Conservation (phyloP, 2,113 vertebrate genomes). For the Prionailurus viverrinus region DNA sequence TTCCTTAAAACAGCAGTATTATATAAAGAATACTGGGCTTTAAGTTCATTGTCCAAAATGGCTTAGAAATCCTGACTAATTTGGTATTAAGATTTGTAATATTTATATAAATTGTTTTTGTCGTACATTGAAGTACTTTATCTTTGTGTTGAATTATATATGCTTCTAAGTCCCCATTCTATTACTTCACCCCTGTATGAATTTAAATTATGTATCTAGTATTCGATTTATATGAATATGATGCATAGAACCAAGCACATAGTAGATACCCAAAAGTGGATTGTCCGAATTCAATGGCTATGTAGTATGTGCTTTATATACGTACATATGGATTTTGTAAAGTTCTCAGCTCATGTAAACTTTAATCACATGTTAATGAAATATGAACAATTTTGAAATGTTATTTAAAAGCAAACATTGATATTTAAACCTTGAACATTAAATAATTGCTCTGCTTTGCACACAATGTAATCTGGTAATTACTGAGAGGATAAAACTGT, state of each 20-base stretch:
- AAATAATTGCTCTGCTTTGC: neutral
- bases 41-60: neutral
- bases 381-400: neutral
- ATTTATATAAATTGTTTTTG: neutral
- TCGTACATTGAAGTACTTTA: neutral
- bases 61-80: neutral
- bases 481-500: neutral
- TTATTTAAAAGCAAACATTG: slow-evolving; percentile 14
- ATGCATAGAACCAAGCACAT: neutral
- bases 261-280: neutral
- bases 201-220: neutral
- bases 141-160: slow-evolving; percentile 7
- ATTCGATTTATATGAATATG: neutral
- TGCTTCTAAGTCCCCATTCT: neutral
- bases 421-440: neutral
- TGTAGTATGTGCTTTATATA: neutral
- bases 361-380: neutral
- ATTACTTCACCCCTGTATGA: neutral
- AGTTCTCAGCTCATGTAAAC: neutral
- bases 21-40: neutral
- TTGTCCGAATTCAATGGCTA: neutral
- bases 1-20: neutral
- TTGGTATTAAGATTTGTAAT: slow-evolving; percentile 1
- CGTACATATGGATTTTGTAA: neutral
- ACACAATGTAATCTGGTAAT: neutral